Evolutionary conservation across 2,797 vertebrate species (phyloP).

Genomic region (Microcaecilia unicolor): DNA sequence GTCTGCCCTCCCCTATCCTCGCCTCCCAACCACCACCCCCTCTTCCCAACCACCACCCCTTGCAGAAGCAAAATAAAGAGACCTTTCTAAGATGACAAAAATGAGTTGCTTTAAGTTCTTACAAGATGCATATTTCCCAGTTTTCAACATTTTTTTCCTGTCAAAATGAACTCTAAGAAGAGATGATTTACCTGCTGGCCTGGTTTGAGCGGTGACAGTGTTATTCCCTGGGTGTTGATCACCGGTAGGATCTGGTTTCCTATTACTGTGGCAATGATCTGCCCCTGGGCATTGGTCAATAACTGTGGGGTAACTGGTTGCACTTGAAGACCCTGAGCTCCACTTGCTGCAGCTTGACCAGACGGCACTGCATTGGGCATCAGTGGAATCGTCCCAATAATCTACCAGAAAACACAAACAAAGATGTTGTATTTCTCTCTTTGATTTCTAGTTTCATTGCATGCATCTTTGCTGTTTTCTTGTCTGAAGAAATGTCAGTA

Average conservation of each 20-base stretch:
- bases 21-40: no score
- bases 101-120: rapidly evolving
- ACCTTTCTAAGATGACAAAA: no score
- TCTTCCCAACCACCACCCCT: no score
- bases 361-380: slow-evolving; percentile 90
- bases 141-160: slow-evolving; percentile 7
- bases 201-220: slow-evolving; percentile 92
- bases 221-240: slow-evolving; percentile 99
- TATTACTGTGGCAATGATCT: slow-evolving; percentile 98
- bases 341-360: slow-evolving; percentile 78
- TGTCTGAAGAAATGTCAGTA: no score
- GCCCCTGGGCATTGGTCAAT: slow-evolving; percentile 97
- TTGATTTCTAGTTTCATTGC: no score
- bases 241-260: slow-evolving; percentile 98
- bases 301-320: slow-evolving; percentile 98
- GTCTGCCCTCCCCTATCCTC: no score
- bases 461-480: no score
- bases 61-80: not conserved
- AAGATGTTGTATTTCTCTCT: no score
- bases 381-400: slow-evolving; percentile 96
- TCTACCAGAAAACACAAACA: slow-evolving; percentile 57
- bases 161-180: not conserved
- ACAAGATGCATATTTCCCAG: not conserved
- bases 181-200: slow-evolving; percentile 83
- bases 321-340: slow-evolving; percentile 88